These are phyloP conservation scores for Erinaceus europaeus DNA, from an alignment of 2,113 vertebrate species.

Conservation along the genomic window DNA sequence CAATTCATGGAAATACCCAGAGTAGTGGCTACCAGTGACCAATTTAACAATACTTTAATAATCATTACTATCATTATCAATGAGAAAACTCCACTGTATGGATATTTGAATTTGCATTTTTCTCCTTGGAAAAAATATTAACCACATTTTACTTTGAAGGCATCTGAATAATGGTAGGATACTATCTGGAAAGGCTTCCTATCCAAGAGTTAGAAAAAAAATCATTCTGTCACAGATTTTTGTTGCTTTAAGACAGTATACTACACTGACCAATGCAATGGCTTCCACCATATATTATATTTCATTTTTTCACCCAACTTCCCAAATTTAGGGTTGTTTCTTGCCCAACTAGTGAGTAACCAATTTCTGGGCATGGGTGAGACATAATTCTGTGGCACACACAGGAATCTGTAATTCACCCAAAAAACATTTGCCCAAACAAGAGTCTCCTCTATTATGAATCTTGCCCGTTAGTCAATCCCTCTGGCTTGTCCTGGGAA, in stretches of 20 bases:
- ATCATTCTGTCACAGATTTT: neutral
- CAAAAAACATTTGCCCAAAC: slow-evolving; percentile 82
- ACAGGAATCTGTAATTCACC: slow-evolving; percentile 61
- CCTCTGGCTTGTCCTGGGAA: slow-evolving; percentile 82
- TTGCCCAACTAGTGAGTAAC: slow-evolving; percentile 81
- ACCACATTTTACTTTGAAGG: neutral
- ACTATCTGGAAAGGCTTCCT: neutral
- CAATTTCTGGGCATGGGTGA: slow-evolving; percentile 44
- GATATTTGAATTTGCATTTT: neutral
- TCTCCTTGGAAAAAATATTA: neutral
- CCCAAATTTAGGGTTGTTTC: slow-evolving; percentile 79
- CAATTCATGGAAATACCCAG: too few species aligned
- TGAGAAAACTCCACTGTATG: neutral
- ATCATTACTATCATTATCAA: neutral
- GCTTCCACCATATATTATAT: neutral
- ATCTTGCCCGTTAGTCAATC: slow-evolving; percentile 82
- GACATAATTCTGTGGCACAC: slow-evolving; percentile 75
- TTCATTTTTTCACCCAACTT: slow-evolving; percentile 79
- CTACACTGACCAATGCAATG: neutral
- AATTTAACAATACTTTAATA: neutral
- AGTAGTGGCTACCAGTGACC: neutral
- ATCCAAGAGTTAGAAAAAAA: neutral
- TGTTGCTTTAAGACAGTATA: neutral
- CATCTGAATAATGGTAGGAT: neutral
- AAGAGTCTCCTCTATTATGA: slow-evolving; percentile 80